Percentiles rank a stretch among this genome's conserved stretches.
Evolutionary conservation across 2,113 vertebrate species (phyloP).

Genomic region (Brachyhypopomus occidentalis): DNA sequence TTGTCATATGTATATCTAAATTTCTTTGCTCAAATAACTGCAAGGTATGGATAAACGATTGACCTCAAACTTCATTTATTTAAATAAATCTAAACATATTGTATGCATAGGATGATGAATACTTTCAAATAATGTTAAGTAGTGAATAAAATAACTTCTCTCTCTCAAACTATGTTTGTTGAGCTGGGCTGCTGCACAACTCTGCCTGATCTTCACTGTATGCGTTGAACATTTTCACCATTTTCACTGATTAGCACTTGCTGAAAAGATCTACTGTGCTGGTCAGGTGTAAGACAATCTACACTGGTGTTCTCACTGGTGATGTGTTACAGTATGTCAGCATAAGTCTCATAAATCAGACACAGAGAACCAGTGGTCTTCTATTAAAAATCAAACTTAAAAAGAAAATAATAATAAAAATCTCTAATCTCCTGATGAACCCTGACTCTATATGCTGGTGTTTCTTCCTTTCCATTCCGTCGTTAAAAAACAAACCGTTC

Average conservation of each 20-base stretch:
- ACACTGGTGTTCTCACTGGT: conserved; percentile 7
- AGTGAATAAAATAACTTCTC: neutral
- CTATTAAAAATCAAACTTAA: conserved; percentile 16
- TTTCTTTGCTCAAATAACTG: neutral
- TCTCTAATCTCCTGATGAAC: conserved; percentile 33
- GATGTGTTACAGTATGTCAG: conserved; percentile 22
- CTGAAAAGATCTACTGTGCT: neutral
- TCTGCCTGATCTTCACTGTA: too few relatives aligned
- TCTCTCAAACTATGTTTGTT: conserved; percentile 2
- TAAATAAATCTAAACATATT: neutral
- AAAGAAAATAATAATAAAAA: too few relatives aligned
- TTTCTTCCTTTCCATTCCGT: neutral
- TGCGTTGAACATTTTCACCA: too few relatives aligned
- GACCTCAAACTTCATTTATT: conserved; percentile 13
- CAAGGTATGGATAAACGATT: neutral
- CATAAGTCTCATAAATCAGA: conserved; percentile 35
- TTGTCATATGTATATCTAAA: neutral
- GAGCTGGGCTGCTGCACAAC: neutral
- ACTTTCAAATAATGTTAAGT: neutral
- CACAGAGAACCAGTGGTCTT: conserved; percentile 42
- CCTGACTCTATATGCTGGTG: conserved; percentile 41
- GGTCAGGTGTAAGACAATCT: conserved; percentile 11
- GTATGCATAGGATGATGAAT: neutral
- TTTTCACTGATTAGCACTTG: neutral
- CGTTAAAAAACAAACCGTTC: conserved; percentile 8